phyloP scores from a whole-genome alignment of 2,797 vertebrate species.

The Mergus octosetaceus region DNA sequence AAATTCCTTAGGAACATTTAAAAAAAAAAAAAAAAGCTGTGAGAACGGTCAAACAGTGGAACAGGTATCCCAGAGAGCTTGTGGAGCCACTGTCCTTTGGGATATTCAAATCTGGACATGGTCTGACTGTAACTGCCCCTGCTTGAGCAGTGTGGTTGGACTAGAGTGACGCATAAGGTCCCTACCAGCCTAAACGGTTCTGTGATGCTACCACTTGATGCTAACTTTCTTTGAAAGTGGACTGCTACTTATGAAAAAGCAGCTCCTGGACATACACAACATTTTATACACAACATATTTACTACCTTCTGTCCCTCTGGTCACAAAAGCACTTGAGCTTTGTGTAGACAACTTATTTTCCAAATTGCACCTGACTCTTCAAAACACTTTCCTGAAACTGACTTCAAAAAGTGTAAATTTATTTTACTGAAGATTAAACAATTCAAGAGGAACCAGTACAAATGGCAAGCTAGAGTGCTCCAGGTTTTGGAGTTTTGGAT shows the following conservation, averaged over 20 bases:
- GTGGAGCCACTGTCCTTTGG: background rate
- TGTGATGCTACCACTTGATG: background rate
- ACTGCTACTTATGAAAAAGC: background rate
- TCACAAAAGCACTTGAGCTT: background rate
- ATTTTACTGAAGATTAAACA: background rate
- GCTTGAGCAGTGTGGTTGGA: background rate
- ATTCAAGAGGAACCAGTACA: background rate
- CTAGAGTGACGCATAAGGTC: background rate
- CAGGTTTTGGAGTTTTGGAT: background rate
- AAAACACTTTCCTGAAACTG: background rate
- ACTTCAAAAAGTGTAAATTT: background rate
- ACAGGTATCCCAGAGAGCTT: background rate
- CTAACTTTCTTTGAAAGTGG: background rate
- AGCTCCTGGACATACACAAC: background rate
- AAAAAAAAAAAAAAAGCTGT: background rate
- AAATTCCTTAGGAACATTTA: background rate
- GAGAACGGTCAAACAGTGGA: background rate
- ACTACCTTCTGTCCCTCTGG: background rate
- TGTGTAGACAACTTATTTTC: background rate
- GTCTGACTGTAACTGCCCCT: background rate
- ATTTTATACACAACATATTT: background rate
- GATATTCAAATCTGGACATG: background rate
- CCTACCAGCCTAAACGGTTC: background rate
- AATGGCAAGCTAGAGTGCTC: background rate
- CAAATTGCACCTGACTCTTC: background rate